A percentile compares a stretch with the other conserved stretches of the same genome.
These are phyloP conservation scores for Drosophila watanabei DNA, from an alignment of 1,140 invertebrate species.

Conservation along the genomic window DNA sequence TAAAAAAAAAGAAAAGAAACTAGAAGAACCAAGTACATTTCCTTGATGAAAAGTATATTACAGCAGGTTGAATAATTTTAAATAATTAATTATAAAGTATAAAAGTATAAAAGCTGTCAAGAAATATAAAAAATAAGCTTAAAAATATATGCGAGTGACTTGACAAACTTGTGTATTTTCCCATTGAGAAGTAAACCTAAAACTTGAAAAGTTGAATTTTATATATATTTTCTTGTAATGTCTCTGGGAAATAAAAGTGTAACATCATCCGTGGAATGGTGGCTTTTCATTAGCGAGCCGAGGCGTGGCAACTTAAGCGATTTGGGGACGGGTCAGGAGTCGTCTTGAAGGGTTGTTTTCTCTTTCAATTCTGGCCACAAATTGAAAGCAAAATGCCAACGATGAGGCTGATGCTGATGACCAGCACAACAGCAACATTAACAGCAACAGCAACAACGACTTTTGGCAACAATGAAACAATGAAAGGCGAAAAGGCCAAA, in stretches of 20 bases:
- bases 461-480: slow-evolving; percentile 74
- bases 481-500: slow-evolving; percentile 26
- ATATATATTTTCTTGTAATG: neutral
- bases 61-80: neutral
- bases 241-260: slow-evolving; percentile 7
- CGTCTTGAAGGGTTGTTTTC: slow-evolving; percentile 49
- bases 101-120: neutral
- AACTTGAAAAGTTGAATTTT: neutral
- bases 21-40: neutral
- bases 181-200: neutral
- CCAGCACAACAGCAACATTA: slow-evolving; percentile 30
- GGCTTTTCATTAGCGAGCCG: slow-evolving; percentile 57
- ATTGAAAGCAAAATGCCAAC: slow-evolving; percentile 71
- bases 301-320: slow-evolving; percentile 48
- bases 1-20: neutral
- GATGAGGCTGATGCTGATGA: slow-evolving; percentile 54
- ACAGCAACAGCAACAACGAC: slow-evolving; percentile 32
- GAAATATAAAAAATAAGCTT: neutral
- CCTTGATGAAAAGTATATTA: neutral
- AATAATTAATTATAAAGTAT: neutral
- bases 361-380: slow-evolving; percentile 60
- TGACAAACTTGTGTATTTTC: neutral
- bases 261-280: slow-evolving; percentile 21
- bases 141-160: neutral
- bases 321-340: slow-evolving; percentile 3